Base-by-base conservation (phyloP, 2,888 invertebrate species). In the Dicycla oo region DNA sequence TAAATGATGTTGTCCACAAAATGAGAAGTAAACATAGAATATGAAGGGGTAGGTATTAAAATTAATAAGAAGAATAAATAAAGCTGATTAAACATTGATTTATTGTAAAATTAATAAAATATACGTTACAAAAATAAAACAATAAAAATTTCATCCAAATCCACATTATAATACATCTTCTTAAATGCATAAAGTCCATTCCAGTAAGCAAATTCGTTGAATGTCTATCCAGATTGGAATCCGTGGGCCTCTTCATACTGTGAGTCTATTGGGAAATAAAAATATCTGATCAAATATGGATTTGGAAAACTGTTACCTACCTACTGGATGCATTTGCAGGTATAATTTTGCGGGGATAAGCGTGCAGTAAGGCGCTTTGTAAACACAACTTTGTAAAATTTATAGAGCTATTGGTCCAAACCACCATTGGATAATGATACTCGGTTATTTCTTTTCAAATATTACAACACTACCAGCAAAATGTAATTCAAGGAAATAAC, bases 211-310 rank as follows among this genome's bases (percentile, higher is more conserved):
- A 87, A 86, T 86, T 86, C 86, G 88, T 87, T 88, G 90, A 83
- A 87, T 85, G 77, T 78, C 34, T 74, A 87, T 86, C 88, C 91
- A 91, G 86, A 88, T 85, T 87, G 80, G 78, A 87, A 84, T 88
- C 88, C 76, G 68, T 91, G 83, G 88, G 86, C 88, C 79, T 92
- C 95, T 94, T 96, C 95, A 96, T 82, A 96, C 94, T 77, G 95
- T 96, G 91, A 96, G 95, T 95, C 95, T 96, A 94, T 88, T 94
- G 92, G 90, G 78, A 90, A 93, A 94, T 87, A 92, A 92, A 94
- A 94, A 91, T 85, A 84, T 75, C 80, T 86, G 87, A 91, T 95
- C 91, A 94, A 94, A 94, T 92, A 94, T 94, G 93, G 94, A 94
- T 94, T 94, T 94, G 94, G 93, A 90, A 89, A 88, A 78, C 65